Evolutionary conservation across 2,888 invertebrate genomes (phyloP).

Genomic region (Megaustenia siamemsis): DNA sequence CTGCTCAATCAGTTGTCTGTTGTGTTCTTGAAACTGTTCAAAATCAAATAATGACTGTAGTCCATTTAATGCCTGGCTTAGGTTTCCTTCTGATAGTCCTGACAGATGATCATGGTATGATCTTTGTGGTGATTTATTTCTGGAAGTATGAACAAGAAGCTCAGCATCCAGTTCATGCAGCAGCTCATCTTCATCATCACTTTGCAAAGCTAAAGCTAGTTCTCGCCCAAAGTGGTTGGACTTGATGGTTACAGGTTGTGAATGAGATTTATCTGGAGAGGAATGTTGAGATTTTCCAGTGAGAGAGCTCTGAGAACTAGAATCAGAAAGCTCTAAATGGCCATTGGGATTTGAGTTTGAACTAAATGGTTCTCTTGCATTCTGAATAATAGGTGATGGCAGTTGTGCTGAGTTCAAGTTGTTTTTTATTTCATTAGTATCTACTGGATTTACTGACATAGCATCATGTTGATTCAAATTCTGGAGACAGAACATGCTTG

Average conservation of each 20-base stretch:
- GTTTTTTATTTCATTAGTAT: background rate
- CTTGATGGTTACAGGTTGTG: background rate
- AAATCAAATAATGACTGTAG: conserved; percentile 53
- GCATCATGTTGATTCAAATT: background rate
- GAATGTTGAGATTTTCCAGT: conserved; percentile 13
- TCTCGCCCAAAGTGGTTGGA: background rate
- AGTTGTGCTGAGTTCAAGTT: background rate
- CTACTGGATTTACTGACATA: no score
- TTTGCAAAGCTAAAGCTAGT: conserved; percentile 38
- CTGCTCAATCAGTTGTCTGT: conserved; percentile 64
- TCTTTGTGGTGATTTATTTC: conserved; percentile 26
- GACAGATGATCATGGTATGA: background rate
- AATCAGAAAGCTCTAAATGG: background rate
- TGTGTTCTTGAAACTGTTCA: conserved; percentile 61
- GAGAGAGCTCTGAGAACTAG: background rate
- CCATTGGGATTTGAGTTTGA: background rate
- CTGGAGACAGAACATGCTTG: background rate
- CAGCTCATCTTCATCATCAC: conserved; percentile 65
- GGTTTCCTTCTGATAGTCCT: background rate
- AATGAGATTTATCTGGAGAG: conserved; percentile 19
- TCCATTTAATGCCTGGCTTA: conserved; percentile 26
- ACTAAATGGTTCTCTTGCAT: background rate
- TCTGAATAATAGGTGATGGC: background rate
- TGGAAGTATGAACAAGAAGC: conserved; percentile 47
- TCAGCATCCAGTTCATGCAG: conserved; percentile 71